Conservation (phyloP, 2,888 invertebrate genomes). For the Tinea pellionella region DNA sequence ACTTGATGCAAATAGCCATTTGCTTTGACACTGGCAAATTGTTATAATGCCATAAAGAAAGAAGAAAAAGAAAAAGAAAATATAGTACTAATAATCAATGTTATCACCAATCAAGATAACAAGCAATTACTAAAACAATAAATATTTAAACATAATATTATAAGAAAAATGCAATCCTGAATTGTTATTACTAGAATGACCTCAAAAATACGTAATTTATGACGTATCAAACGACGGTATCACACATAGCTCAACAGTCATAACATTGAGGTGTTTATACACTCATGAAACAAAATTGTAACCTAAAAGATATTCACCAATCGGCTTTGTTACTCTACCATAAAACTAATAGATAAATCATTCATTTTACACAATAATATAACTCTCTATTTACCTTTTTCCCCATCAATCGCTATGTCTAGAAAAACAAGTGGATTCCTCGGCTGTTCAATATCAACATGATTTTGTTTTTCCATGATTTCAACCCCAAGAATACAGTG, state of each 20-base stretch:
- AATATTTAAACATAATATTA: no score
- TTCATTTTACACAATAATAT: not conserved
- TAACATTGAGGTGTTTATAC: not conserved
- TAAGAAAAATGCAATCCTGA: no score
- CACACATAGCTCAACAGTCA: not conserved
- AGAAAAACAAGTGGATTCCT: slow-evolving; percentile 77
- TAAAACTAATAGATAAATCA: no score
- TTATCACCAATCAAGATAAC: no score
- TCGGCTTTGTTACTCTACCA: no score
- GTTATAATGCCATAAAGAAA: no score
- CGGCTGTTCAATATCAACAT: not conserved
- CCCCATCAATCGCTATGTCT: slow-evolving; percentile 75
- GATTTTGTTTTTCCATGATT: not conserved
- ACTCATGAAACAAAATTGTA: not conserved
- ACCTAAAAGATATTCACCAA: not conserved
- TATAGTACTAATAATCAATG: no score
- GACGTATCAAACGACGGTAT: not conserved
- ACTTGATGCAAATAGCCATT: no score
- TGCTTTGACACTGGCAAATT: no score
- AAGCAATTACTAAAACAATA: no score
- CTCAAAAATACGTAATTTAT: not conserved
- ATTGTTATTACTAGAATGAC: not conserved
- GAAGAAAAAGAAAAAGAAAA: no score
- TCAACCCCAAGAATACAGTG: not conserved
- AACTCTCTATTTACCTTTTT: slow-evolving; percentile 65